Base-by-base conservation (phyloP, 2,888 invertebrate genomes). In the Xestia sexstrigata region DNA sequence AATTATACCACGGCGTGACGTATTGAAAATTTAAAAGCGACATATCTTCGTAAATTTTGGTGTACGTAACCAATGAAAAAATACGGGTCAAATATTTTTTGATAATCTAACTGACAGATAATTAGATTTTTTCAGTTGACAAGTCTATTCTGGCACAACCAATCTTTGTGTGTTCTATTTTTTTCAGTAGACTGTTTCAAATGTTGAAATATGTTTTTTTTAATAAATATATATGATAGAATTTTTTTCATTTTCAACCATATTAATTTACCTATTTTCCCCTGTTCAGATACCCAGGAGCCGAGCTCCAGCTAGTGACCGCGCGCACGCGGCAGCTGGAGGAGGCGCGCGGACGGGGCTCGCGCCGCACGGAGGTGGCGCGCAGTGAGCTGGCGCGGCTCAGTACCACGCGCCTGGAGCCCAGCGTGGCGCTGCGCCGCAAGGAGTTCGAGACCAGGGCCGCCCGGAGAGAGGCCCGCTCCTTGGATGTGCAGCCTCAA, bases 301-400 rank as follows among this genome's bases (percentile, higher is more conserved):
- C 95, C 45, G 97, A 97, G 87, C 95, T 98, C 66, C 98, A 98
- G 91, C 97, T 98, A 78, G 98, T 98, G 58, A 98, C 98, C 26
- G 97, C 97, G 72, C 96, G 98, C 49, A 98, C 98, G 20, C 97
- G 97, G 85, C 98, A 98, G 93, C 98, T 98, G 88, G 98, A 98
- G 90, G 97, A 97, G 87, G 97, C 98, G 39, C 95, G 97, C 3
- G 97, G 97, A 65, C 98, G 98, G 85, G 93, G 97, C 62, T 97
- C 97, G 80, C 97, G 97, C 87, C 97, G 98, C 73, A 98, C 98
- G 47, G 97, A 97, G 89, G 97, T 97, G 70, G 98, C 97, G 86
- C 97, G 97, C 75, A 98, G 98, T 88, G 98, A 98, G 91, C 94
- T 98, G 88, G 97, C 97, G 62, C 94, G 97, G 69, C 93, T 98